A percentile compares a stretch with the other conserved stretches of the same genome.
Conservation (phyloP, 2,797 vertebrate genomes). For the Clarias laeviceps region DNA sequence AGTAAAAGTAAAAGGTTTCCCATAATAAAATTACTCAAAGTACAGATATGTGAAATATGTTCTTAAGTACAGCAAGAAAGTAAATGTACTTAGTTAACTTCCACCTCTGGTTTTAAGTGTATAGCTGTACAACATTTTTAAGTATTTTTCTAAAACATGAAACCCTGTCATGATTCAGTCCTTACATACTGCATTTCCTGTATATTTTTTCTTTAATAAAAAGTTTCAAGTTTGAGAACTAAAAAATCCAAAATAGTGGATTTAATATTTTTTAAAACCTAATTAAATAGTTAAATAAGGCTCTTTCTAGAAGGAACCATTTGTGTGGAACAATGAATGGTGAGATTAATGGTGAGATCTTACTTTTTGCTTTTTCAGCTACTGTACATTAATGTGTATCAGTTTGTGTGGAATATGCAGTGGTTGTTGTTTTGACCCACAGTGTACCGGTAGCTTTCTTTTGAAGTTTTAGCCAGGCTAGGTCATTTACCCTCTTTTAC, state of each 20-base stretch:
- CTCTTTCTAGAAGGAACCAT: background rate
- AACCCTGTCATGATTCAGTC: background rate
- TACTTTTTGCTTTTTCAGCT: background rate
- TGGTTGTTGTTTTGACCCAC: background rate
- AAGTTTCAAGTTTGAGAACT: background rate
- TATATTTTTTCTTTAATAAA: background rate
- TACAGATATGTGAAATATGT: no score
- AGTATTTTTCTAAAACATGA: background rate
- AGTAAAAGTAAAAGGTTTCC: no score
- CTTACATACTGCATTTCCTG: background rate
- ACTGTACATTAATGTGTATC: background rate
- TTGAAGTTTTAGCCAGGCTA: background rate
- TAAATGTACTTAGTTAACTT: no score
- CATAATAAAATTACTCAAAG: no score
- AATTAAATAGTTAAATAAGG: background rate
- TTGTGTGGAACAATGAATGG: background rate
- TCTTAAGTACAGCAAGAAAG: no score
- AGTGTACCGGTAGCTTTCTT: background rate
- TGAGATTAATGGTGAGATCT: background rate
- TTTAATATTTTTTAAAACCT: no score
- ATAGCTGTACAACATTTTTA: background rate
- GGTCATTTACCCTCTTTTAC: background rate
- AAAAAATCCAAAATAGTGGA: background rate
- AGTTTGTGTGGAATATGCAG: background rate
- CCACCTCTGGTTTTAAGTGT: background rate